phyloP scores from a whole-genome alignment of 2,888 invertebrate genomes.

The Melangyna quadrimaculata region DNA sequence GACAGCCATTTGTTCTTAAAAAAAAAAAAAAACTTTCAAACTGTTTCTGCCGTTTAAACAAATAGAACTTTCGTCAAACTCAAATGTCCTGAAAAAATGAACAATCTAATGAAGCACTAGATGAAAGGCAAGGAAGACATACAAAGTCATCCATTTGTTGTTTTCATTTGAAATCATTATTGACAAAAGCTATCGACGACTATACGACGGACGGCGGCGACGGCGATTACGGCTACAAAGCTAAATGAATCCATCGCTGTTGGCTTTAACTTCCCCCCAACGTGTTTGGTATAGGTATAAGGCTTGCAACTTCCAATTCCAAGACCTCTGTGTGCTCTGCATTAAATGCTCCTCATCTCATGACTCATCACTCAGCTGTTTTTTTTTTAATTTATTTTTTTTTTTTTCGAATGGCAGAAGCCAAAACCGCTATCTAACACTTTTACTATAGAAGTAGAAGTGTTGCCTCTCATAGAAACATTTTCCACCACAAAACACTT shows the following conservation, averaged over 20 bases:
- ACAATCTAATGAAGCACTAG: neutral
- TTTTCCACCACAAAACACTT: constrained; percentile 55
- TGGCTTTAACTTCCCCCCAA: constrained; percentile 22
- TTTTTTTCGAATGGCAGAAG: neutral
- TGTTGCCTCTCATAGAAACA: constrained; percentile 39
- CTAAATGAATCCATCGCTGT: neutral
- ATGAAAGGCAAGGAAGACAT: neutral
- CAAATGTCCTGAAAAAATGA: neutral
- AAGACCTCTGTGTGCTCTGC: constrained; percentile 9
- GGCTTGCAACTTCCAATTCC: neutral
- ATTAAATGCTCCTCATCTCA: constrained; percentile 55
- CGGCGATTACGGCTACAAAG: neutral
- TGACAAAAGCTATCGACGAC: constrained; percentile 42
- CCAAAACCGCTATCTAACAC: constrained; percentile 18
- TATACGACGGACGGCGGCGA: neutral
- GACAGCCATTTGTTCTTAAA: constrained; percentile 42
- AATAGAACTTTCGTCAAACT: neutral
- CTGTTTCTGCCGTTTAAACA: neutral
- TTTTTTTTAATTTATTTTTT: constrained; percentile 1
- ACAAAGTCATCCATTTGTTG: neutral
- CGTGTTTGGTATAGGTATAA: too few relatives aligned
- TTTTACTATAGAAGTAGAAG: constrained; percentile 7
- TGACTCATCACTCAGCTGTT: constrained; percentile 57
- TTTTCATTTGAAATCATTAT: constrained; percentile 58
- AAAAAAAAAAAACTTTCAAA: constrained; percentile 54